These are phyloP conservation scores for Strigops habroptila DNA, from an alignment of 2,113 vertebrate genomes.

Conservation along the genomic window DNA sequence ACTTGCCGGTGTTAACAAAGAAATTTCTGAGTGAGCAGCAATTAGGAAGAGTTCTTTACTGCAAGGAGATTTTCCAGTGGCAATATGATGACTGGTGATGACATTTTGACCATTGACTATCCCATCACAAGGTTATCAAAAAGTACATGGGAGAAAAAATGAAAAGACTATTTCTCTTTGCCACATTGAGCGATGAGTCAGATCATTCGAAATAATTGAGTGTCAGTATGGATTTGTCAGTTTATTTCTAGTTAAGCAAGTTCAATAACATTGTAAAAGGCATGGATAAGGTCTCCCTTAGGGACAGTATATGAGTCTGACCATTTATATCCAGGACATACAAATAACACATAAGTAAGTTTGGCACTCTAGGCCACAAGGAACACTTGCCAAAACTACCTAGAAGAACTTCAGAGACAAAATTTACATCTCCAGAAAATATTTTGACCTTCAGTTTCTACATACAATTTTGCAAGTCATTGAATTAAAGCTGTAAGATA, in stretches of 20 bases:
- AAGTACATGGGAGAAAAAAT: background rate
- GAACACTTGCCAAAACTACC: background rate
- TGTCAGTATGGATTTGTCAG: background rate
- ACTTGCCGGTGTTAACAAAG: background rate
- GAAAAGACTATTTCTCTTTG: background rate
- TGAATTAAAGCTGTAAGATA: background rate
- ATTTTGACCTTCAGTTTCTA: background rate
- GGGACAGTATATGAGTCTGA: background rate
- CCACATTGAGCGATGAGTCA: background rate
- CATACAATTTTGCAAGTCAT: background rate
- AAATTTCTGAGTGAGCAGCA: background rate
- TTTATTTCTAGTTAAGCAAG: background rate
- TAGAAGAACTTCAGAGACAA: background rate
- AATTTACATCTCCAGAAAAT: background rate
- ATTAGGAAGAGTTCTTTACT: background rate
- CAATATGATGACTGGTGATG: background rate
- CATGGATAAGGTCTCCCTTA: background rate
- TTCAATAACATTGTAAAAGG: background rate
- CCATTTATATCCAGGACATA: background rate
- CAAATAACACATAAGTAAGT: background rate
- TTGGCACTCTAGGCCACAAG: background rate
- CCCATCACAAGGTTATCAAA: background rate
- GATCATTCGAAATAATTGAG: background rate
- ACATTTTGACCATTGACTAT: background rate
- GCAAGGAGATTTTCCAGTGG: background rate